Percentiles rank a stretch among this genome's conserved stretches.
Evolutionary conservation across 2,797 vertebrate species (phyloP).

Genomic region (Darevskia mixta): DNA sequence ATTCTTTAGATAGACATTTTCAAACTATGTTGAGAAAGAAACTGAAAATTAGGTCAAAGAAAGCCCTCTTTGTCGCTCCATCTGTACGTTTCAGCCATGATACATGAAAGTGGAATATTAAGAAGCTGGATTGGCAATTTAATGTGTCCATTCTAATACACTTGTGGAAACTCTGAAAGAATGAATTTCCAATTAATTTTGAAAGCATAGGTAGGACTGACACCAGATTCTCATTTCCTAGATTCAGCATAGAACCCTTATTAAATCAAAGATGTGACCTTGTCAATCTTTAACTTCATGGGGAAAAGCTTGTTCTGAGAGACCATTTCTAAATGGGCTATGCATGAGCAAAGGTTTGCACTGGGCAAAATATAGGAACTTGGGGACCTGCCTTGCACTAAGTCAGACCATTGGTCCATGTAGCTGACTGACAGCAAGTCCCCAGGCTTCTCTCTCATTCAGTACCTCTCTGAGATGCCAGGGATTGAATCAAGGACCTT

Average conservation of each 20-base stretch:
- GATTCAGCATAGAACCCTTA: conserved; percentile 42
- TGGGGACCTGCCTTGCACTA: background rate
- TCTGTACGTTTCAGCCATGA: conserved; percentile 39
- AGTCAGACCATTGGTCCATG: too few species aligned
- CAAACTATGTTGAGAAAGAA: conserved; percentile 31
- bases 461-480: too few species aligned
- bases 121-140: conserved; percentile 40
- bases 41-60: conserved; percentile 40
- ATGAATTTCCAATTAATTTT: conserved; percentile 64
- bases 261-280: conserved; percentile 56
- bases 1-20: background rate
- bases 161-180: background rate
- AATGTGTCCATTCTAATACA: conserved; percentile 40
- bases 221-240: conserved; percentile 51
- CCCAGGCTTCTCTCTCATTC: too few species aligned
- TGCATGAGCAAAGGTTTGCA: background rate
- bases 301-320: conserved; percentile 29
- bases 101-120: conserved; percentile 25
- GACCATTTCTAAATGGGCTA: conserved; percentile 18
- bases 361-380: background rate
- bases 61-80: conserved; percentile 14
- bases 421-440: too few species aligned
- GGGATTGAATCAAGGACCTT: too few species aligned
- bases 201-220: conserved; percentile 49
- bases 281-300: conserved; percentile 37